Conservation (phyloP, 2,797 vertebrate species). For the Petrocephalus schoutedeni region DNA sequence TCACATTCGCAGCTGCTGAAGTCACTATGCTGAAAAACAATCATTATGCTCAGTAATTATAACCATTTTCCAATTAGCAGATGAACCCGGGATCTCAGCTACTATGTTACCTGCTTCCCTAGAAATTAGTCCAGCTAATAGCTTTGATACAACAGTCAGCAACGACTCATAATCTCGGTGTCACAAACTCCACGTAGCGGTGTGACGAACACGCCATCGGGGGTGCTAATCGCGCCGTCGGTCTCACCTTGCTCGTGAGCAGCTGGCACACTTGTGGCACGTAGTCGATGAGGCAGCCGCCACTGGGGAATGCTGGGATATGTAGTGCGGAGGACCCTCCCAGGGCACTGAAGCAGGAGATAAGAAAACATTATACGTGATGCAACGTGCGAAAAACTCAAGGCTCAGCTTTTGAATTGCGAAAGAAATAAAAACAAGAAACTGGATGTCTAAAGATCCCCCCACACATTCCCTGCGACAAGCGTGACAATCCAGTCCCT, state of each 20-base stretch:
- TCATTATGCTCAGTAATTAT: neutral
- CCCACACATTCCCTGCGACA: neutral
- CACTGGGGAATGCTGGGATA: constrained; percentile 90
- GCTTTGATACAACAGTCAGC: neutral
- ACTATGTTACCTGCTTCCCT: neutral
- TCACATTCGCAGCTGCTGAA: neutral
- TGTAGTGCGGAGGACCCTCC: constrained; percentile 93
- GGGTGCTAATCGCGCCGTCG: neutral
- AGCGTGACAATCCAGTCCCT: neutral
- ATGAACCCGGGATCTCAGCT: neutral
- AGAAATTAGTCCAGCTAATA: neutral
- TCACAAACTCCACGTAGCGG: neutral
- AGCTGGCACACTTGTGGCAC: constrained; percentile 96
- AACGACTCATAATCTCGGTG: neutral
- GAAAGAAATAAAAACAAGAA: neutral
- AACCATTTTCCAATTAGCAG: neutral
- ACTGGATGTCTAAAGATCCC: neutral
- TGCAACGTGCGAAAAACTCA: neutral
- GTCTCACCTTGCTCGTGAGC: constrained; percentile 89
- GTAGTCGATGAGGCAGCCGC: constrained; percentile 96
- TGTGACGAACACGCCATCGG: neutral
- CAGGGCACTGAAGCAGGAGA: constrained; percentile 71
- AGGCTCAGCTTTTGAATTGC: neutral
- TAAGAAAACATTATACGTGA: neutral
- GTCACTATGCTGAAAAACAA: neutral